These are phyloP conservation scores for Trichechus manatus DNA, from an alignment of 2,113 vertebrate genomes.

Conservation along the genomic window DNA sequence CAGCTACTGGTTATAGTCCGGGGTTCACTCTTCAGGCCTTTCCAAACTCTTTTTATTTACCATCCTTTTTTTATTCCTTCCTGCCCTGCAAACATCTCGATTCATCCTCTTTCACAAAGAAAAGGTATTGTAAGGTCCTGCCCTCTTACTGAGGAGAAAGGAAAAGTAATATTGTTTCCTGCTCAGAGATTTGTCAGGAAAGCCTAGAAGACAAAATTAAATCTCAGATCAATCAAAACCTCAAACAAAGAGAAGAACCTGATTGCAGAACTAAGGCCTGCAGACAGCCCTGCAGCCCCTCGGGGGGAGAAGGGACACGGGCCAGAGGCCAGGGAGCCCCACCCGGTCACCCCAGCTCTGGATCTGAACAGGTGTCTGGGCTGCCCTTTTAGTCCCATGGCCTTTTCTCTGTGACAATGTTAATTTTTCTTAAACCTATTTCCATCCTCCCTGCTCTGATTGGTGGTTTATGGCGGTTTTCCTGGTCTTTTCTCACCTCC, in stretches of 20 bases:
- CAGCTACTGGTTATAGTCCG: background rate
- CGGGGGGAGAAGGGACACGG: background rate
- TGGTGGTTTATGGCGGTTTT: background rate
- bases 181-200: constrained; percentile 62
- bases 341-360: background rate
- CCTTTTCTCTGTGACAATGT: background rate
- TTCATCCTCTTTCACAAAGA: constrained; percentile 52
- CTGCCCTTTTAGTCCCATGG: too few relatives aligned
- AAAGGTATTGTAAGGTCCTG: constrained; percentile 58
- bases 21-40: background rate
- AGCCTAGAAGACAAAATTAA: constrained; percentile 68
- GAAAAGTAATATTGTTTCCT: constrained; percentile 59
- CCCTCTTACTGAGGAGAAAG: constrained; percentile 58
- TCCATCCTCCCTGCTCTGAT: background rate
- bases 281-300: background rate
- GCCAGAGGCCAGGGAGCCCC: background rate
- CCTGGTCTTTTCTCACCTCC: background rate
- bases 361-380: background rate
- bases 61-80: constrained; percentile 8
- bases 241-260: constrained; percentile 26
- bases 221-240: constrained; percentile 66
- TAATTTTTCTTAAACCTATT: background rate
- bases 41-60: background rate
- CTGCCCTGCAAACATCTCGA: constrained; percentile 29
- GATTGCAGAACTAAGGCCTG: background rate